phyloP scores from a whole-genome alignment of 2,888 invertebrate species.

The Liodrosophila aerea region DNA sequence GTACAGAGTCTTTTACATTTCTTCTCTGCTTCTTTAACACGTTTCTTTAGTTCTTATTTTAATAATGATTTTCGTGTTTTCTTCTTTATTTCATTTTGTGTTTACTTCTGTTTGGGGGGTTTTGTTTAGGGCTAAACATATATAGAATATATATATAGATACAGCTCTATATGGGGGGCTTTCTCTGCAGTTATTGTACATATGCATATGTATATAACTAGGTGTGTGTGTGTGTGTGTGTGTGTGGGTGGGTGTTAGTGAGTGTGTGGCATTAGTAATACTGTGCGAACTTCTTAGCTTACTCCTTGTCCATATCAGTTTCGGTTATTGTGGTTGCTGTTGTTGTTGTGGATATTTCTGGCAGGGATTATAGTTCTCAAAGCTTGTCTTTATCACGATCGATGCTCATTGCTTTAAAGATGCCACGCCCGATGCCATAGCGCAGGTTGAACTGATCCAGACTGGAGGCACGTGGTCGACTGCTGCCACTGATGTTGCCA shows the following conservation, averaged over 20 bases:
- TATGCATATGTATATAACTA: slow-evolving; percentile 21
- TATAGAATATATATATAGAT: slow-evolving; percentile 18
- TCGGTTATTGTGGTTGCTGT: slow-evolving; percentile 14
- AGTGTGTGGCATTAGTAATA: slow-evolving; percentile 56
- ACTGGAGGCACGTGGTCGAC: slow-evolving; percentile 80
- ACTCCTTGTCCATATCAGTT: slow-evolving; percentile 33
- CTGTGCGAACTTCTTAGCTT: slow-evolving; percentile 53
- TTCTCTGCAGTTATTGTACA: slow-evolving; percentile 15
- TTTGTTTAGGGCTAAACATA: slow-evolving; percentile 14
- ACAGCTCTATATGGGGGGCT: slow-evolving; percentile 32
- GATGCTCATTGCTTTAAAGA: slow-evolving; percentile 82
- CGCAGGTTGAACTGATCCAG: slow-evolving; percentile 81
- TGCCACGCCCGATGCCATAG: slow-evolving; percentile 77
- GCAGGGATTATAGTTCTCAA: slow-evolving; percentile 79
- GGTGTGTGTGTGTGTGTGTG: slow-evolving; percentile 22
- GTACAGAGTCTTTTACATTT: too few species aligned
- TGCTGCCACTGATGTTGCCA: slow-evolving; percentile 50
- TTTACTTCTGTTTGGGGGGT: not conserved
- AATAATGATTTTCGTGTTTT: not conserved
- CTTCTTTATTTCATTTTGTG: slow-evolving; percentile 1
- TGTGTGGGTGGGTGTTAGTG: too few species aligned
- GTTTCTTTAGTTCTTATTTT: slow-evolving; percentile 5
- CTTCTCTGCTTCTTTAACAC: slow-evolving; percentile 2
- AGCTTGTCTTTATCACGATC: slow-evolving; percentile 82
- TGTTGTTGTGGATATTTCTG: slow-evolving; percentile 13